phyloP scores from a whole-genome alignment of 1,140 invertebrate species.

The Drosophila grimshawi region DNA sequence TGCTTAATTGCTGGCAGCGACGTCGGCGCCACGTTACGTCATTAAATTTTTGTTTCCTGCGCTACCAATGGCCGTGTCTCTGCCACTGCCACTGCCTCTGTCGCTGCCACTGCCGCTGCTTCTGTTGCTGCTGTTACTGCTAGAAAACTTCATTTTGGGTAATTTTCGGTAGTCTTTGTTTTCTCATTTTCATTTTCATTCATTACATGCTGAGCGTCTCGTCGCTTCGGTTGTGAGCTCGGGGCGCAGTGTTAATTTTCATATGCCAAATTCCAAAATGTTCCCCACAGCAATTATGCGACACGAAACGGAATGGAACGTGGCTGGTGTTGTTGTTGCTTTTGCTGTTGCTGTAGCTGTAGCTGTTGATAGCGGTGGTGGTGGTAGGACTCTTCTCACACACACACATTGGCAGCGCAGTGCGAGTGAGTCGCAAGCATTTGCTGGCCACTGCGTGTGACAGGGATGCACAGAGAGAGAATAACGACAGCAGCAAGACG shows the following conservation, averaged over 20 bases:
- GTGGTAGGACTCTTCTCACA: constrained; percentile 27
- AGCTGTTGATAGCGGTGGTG: constrained; percentile 15
- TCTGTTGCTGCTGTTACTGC: constrained; percentile 25
- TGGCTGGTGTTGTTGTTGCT: constrained; percentile 2
- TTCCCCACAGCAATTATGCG: constrained; percentile 57
- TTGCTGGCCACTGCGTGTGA: constrained; percentile 11
- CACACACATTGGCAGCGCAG: constrained; percentile 10
- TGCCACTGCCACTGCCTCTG: constrained; percentile 13
- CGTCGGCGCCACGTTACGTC: constrained; percentile 67
- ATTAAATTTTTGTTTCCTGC: constrained; percentile 58
- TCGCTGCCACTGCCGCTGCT: constrained; percentile 17
- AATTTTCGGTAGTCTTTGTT: constrained; percentile 75
- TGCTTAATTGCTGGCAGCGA: constrained; percentile 83
- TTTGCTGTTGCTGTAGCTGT: background rate
- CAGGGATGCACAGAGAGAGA: constrained; percentile 10
- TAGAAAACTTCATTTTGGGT: constrained; percentile 80
- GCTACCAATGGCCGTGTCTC: constrained; percentile 14
- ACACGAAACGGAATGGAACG: constrained; percentile 51
- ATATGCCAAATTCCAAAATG: constrained; percentile 50
- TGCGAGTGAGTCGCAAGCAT: constrained; percentile 9
- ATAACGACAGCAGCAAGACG: constrained; percentile 42
- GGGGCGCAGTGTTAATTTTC: constrained; percentile 70
- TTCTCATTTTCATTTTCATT: constrained; percentile 80
- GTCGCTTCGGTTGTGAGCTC: constrained; percentile 29
- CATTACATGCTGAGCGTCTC: constrained; percentile 55